A percentile compares a stretch with the other conserved stretches of the same genome.
Conservation (phyloP, 2,113 vertebrate genomes). For the Spea bombifrons region DNA sequence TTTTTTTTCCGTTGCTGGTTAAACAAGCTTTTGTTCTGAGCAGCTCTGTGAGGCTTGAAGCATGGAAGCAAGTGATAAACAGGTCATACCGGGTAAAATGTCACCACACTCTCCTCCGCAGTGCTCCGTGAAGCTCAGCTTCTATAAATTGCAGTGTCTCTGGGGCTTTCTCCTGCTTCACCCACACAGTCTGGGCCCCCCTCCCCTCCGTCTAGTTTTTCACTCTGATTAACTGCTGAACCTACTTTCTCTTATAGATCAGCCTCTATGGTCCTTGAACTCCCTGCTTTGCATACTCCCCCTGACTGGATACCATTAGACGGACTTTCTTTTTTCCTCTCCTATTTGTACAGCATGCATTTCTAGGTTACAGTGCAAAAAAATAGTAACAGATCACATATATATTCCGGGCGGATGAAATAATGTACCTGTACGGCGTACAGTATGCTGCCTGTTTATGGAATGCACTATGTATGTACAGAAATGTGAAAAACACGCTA, state of each 20-base stretch:
- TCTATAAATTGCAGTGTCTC: slow-evolving; percentile 29
- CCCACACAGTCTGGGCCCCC: slow-evolving; percentile 39
- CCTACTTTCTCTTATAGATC: slow-evolving; percentile 30
- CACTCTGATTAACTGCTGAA: slow-evolving; percentile 35
- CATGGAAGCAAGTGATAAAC: background rate
- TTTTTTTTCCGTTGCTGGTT: too few relatives aligned
- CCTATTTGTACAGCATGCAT: too few relatives aligned
- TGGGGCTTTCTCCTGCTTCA: slow-evolving; percentile 31
- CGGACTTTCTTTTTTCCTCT: background rate
- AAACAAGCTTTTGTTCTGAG: too few relatives aligned
- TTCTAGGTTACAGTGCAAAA: too few relatives aligned
- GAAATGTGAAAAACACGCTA: too few relatives aligned
- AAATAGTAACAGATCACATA: too few relatives aligned
- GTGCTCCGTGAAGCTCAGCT: slow-evolving; percentile 16
- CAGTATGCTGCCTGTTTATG: too few relatives aligned
- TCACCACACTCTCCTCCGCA: background rate
- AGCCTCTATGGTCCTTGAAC: slow-evolving; percentile 13
- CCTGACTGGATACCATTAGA: background rate
- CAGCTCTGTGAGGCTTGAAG: too few relatives aligned
- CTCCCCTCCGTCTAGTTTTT: slow-evolving; percentile 26
- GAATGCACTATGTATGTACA: too few relatives aligned
- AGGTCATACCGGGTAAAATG: slow-evolving; percentile 17
- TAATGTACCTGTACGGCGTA: too few relatives aligned
- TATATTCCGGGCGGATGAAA: too few relatives aligned
- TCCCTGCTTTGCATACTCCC: slow-evolving; percentile 17